Base-by-base conservation (phyloP, 2,113 vertebrate species). In the Elephantulus edwardii region DNA sequence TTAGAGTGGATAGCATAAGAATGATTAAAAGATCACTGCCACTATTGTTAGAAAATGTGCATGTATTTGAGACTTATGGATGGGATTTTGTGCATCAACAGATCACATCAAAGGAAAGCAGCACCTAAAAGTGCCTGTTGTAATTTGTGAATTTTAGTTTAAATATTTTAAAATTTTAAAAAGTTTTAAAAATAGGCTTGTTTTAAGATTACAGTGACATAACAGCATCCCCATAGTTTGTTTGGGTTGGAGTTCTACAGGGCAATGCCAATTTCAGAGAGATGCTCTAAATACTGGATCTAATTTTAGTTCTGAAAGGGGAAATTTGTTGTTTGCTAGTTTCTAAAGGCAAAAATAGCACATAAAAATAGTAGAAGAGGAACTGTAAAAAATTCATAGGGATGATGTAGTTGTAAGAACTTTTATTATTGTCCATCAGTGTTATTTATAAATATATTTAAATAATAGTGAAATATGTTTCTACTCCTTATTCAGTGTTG, bases 361-460 rank as follows among this genome's bases (percentile, higher is more conserved):
- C 50, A 87, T 95, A 96, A 94, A 96, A 95, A 95, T 80, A 95
- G 91, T 68, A 95, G 95, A 96, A 96, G 96, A 96, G 96, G 95
- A 96, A 96, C 96, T 93, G 95, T 94, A 95, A 93, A 95, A n/a
- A 87, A 93, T 95, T 95, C 93, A 91, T 94, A 94, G 90, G 96
- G 93, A 96, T 95, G 93, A 83, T 92, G 22, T 91, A 85, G 54
- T 71, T 93, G 68, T 75, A 52, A 86, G 70, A 88, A 71, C n/a
- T 44, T 85, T 56, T n/a, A 64, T 79, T 62, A 60, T 66, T 28
- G 86, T 72, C 58, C 50, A 58, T 62, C 75, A 86, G 13, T 88
- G 12, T 76, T 81, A 50, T 80, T n/a, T 87, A 74, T 56, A 28
- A 50, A 70, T 54, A 82, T 77, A 71, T 35, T n/a, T 70, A 88